A percentile compares a stretch with the other conserved stretches of the same genome.
Evolutionary conservation across 2,888 invertebrate genomes (phyloP).

Genomic region (Cynaeus angustus): DNA sequence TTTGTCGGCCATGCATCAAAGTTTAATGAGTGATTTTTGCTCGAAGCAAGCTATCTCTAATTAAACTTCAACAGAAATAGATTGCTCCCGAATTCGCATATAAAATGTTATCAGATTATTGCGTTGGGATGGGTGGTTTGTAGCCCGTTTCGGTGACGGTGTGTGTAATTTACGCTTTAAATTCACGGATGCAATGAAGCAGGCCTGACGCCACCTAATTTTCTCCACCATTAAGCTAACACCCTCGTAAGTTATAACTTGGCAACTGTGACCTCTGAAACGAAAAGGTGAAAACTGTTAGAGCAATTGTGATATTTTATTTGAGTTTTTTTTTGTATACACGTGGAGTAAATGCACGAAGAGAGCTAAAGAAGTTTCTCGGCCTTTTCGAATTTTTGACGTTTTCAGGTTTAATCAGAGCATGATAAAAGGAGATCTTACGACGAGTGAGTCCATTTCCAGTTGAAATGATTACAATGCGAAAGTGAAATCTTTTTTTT

Average conservation of each 20-base stretch:
- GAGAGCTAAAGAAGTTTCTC: too few species aligned
- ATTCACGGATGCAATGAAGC: slow-evolving; percentile 53
- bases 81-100: too few species aligned
- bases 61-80: too few species aligned
- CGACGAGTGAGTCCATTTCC: too few species aligned
- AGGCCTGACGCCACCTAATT: slow-evolving; percentile 53
- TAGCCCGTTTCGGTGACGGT: slow-evolving; percentile 23
- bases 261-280: slow-evolving; percentile 31
- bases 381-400: too few species aligned
- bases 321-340: too few species aligned
- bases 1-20: slow-evolving; percentile 27
- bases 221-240: slow-evolving; percentile 46
- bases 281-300: slow-evolving; percentile 3
- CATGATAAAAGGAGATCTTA: too few species aligned
- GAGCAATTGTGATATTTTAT: background rate
- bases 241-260: slow-evolving; percentile 43
- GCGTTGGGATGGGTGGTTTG: too few species aligned
- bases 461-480: too few species aligned
- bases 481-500: too few species aligned
- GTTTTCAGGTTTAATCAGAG: too few species aligned
- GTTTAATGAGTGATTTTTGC: slow-evolving; percentile 18
- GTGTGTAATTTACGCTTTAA: slow-evolving; percentile 50
- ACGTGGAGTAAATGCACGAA: too few species aligned
- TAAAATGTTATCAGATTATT: slow-evolving; percentile 39
- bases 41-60: background rate